A percentile compares a stretch with the other conserved stretches of the same genome.
Conservation (phyloP, 2,113 vertebrate genomes). For the Platycercus adscitus region DNA sequence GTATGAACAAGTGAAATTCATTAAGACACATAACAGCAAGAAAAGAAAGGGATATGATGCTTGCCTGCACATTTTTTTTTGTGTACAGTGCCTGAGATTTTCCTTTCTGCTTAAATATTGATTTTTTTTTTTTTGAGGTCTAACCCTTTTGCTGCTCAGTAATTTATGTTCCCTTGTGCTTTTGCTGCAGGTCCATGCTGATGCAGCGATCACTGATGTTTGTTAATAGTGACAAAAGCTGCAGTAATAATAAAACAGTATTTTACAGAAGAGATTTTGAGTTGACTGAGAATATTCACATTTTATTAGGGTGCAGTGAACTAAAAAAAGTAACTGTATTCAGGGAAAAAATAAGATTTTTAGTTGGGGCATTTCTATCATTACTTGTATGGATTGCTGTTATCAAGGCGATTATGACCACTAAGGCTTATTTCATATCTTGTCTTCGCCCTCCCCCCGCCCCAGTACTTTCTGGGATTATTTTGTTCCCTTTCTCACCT, state of each 20-base stretch:
- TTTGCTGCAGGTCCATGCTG: background rate
- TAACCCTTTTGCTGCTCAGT: slow-evolving; percentile 5
- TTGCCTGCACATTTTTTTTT: background rate
- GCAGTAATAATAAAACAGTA: background rate
- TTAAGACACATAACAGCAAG: background rate
- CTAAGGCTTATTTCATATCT: background rate
- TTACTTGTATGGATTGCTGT: background rate
- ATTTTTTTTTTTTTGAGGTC: slow-evolving; percentile 57
- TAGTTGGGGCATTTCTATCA: background rate
- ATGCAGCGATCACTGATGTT: background rate
- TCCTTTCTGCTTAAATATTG: slow-evolving; percentile 29
- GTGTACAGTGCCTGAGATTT: background rate
- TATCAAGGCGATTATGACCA: background rate
- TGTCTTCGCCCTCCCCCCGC: background rate
- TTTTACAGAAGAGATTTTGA: background rate
- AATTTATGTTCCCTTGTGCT: slow-evolving; percentile 22
- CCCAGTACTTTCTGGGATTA: background rate
- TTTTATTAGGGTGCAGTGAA: background rate
- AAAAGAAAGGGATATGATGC: background rate
- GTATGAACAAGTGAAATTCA: background rate
- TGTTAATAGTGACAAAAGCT: background rate
- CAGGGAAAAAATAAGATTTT: background rate
- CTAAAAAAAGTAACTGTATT: background rate
- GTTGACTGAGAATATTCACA: background rate
- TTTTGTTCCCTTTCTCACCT: background rate